A percentile compares a stretch with the other conserved stretches of the same genome.
Evolutionary conservation across 2,113 vertebrate species (phyloP).

Genomic region (Taxidea taxus): DNA sequence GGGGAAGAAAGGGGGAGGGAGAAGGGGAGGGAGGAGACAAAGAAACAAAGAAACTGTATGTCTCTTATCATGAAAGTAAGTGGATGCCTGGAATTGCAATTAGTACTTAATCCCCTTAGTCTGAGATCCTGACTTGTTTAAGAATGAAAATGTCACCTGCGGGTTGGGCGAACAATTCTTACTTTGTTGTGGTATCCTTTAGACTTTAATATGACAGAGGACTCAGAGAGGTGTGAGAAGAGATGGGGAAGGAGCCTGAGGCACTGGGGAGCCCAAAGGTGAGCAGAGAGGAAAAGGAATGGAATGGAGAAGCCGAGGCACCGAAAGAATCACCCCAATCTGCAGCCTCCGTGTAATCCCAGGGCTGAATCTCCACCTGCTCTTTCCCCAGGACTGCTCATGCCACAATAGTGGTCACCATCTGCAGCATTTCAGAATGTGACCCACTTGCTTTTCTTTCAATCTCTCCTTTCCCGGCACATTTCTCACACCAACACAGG

Average conservation of each 20-base stretch:
- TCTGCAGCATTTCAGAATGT: neutral
- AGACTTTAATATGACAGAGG: neutral
- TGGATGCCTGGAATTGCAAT: neutral
- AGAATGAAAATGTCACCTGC: neutral
- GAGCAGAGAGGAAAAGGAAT: neutral
- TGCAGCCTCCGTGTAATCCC: accelerated
- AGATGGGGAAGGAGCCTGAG: accelerated
- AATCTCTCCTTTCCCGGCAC: neutral
- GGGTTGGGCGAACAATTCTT: neutral
- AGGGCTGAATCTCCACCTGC: accelerated
- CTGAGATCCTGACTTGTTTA: neutral
- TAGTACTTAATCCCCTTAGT: neutral
- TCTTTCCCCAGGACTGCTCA: accelerated
- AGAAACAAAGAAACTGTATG: neutral
- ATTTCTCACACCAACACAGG: accelerated
- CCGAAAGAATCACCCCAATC: accelerated
- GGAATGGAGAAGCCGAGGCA: neutral
- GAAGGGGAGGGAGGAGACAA: neutral
- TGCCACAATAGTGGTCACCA: accelerated
- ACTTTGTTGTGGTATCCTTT: neutral
- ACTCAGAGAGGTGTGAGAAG: neutral
- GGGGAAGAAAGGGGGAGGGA: neutral
- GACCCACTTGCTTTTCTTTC: neutral
- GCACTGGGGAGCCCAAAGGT: no score
- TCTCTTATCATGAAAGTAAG: no score